Percentiles rank a stretch among this genome's conserved stretches.
Conservation (phyloP, 2,888 invertebrate species). For the Philereme transversata region DNA sequence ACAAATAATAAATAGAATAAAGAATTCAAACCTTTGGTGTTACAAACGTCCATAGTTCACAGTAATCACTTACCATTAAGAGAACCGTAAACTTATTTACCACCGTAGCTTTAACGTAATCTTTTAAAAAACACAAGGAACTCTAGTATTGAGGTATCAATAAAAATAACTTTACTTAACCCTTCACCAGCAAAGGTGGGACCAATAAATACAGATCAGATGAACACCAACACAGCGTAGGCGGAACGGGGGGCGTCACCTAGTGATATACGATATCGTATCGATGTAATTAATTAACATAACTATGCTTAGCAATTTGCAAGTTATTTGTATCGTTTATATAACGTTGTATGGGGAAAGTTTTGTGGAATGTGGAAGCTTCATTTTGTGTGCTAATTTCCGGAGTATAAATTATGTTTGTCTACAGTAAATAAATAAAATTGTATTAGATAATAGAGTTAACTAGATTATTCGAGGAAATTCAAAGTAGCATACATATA, state of each 20-base stretch:
- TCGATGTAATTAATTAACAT: constrained; percentile 65
- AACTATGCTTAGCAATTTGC: constrained; percentile 42
- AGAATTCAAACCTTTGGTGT: too few species aligned
- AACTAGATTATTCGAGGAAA: too few species aligned
- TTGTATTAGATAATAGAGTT: too few species aligned
- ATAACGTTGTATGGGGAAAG: constrained; percentile 26
- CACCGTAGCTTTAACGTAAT: too few species aligned
- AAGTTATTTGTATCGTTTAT: constrained; percentile 46
- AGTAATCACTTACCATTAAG: too few species aligned
- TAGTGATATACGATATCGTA: constrained; percentile 55
- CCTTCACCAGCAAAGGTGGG: constrained; percentile 42
- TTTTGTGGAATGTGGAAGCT: constrained; percentile 30
- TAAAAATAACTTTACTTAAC: constrained; percentile 31
- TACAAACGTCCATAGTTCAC: too few species aligned
- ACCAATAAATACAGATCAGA: constrained; percentile 57
- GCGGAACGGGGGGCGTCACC: constrained; percentile 67
- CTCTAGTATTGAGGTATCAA: neutral
- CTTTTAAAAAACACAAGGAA: too few species aligned
- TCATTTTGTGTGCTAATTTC: constrained; percentile 22
- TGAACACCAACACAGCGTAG: constrained; percentile 67
- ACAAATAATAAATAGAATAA: too few species aligned
- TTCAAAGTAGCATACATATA: too few species aligned
- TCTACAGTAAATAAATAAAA: too few species aligned
- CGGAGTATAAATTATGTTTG: constrained; percentile 11
- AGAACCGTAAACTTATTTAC: too few species aligned